Evolutionary conservation across 2,113 vertebrate genomes (phyloP).

Genomic region (Tragulus kanchil): DNA sequence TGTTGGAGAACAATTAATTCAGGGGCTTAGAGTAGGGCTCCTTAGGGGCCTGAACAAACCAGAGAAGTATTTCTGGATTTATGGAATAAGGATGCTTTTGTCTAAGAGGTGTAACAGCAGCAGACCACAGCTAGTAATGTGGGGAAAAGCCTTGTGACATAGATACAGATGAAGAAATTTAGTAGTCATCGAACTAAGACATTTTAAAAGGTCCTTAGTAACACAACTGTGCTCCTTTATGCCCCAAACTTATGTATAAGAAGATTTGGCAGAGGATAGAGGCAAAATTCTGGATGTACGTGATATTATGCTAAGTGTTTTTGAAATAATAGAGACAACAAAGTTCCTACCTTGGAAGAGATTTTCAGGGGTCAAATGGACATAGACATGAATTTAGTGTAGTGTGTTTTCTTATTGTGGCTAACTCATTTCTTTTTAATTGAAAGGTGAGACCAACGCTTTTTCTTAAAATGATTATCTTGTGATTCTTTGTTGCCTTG

Average conservation of each 20-base stretch:
- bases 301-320: not conserved
- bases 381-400: not conserved
- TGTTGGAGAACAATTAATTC: conserved; percentile 44
- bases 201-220: conserved; percentile 26
- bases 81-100: conserved; percentile 23
- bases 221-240: not conserved
- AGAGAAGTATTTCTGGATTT: conserved; percentile 44
- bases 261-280: not conserved
- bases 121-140: not conserved
- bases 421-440: not conserved
- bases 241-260: not conserved
- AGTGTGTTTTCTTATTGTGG: not conserved
- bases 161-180: not conserved
- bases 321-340: not conserved
- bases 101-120: conserved; percentile 8
- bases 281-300: not conserved
- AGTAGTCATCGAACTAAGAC: not conserved
- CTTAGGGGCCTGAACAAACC: not conserved
- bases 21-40: not conserved
- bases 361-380: not conserved
- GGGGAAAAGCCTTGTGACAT: not conserved
- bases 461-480: conserved; percentile 17
- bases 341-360: not conserved
- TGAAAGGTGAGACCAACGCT: not conserved
- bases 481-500: not conserved